Evolutionary conservation across 2,888 invertebrate genomes (phyloP), one percentile per base, ranked within the genome.

Genomic region (Eupithecia vulgata): DNA sequence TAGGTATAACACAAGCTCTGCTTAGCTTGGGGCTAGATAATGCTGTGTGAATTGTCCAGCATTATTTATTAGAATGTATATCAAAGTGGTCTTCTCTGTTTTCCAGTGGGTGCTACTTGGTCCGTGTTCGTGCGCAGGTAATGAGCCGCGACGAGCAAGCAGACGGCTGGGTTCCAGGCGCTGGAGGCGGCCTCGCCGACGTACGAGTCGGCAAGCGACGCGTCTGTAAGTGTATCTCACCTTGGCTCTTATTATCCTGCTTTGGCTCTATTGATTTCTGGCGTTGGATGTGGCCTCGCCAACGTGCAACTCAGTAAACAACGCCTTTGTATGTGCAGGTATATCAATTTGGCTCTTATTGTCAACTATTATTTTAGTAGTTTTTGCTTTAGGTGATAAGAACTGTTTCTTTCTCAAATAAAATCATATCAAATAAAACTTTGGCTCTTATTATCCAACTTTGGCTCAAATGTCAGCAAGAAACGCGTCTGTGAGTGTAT

Each of bases 141-240:
- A 99, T 99, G 99, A 98, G 97, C 89, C 96, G 99, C 91, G 99
- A 99, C 96, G 99, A 99, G 93, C 98, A 97, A 93, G 98, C 98
- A 81, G 99, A 98, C 81, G 98, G 99, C 83, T 99, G 99, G 99
- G 97, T 98, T 89, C 98, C 98, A 87, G 95, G 98, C 90, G 98
- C 97, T 81, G 98, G 98, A 85, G 99, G 99, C 83, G 99, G 99
- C 81, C 96, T 99, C 83, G 98, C 98, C 86, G 97, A 98, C 93
- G 98, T 99, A 85, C 97, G 97, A 88, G 98, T 98, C 85, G 96
- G 98, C 85, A 97, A 97, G 91, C 96, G 97, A 84, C 95, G 85
- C 81, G 91, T 75, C 79, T 79, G 75, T 80, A 72, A 73, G 85
- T 83, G 66, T 17, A n/a, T 15, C n/a, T 12, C 34, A 52, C 15